These are phyloP conservation scores for Tamandua tetradactyla DNA, from an alignment of 2,797 vertebrate species.

Conservation along the genomic window DNA sequence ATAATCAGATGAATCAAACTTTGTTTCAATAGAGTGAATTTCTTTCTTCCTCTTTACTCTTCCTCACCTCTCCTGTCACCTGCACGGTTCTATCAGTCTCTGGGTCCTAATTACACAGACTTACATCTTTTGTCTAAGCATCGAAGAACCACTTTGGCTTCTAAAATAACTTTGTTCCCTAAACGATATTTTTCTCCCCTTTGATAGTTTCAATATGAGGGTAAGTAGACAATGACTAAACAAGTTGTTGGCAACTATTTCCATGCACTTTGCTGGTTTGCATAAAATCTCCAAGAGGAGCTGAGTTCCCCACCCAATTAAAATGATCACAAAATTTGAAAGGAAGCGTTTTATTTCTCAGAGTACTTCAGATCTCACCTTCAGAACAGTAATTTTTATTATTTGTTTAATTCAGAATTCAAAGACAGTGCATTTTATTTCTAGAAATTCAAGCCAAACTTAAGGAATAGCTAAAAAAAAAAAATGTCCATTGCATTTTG, in stretches of 20 bases:
- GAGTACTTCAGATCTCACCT: not conserved
- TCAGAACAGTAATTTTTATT: not conserved
- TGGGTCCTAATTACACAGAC: not conserved
- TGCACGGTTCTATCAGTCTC: not conserved
- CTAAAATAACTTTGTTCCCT: not conserved
- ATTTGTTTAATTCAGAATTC: conserved; percentile 8
- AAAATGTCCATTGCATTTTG: not conserved
- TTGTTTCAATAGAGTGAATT: not conserved
- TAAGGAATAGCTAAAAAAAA: not conserved
- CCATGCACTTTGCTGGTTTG: not conserved
- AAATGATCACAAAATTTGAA: not conserved
- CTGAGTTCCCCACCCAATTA: not conserved
- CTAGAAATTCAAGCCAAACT: conserved; percentile 4
- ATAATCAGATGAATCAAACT: not conserved
- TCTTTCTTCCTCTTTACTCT: not conserved
- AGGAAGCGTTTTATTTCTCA: not conserved
- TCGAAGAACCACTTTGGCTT: not conserved
- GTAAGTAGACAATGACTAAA: not conserved
- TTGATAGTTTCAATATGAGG: not conserved
- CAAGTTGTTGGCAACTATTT: not conserved
- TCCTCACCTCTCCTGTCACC: not conserved
- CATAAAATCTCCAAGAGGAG: not conserved
- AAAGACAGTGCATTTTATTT: not conserved
- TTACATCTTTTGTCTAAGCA: not conserved
- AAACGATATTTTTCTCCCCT: not conserved